These are phyloP conservation scores for Albula goreensis DNA, from an alignment of 2,113 vertebrate species.

Conservation along the genomic window DNA sequence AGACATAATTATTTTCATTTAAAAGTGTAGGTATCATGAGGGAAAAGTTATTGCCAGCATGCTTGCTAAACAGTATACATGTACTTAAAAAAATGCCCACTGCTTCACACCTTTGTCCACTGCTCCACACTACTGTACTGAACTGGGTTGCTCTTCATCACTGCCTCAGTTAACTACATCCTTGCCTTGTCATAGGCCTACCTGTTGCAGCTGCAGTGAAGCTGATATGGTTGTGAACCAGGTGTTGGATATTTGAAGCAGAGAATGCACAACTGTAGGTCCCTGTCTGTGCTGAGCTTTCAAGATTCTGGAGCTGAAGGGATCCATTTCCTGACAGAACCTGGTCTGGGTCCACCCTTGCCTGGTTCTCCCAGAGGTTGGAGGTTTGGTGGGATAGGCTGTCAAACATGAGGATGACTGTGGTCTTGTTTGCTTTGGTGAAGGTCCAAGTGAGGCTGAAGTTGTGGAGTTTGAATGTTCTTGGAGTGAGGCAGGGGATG, in stretches of 20 bases:
- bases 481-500: conserved; percentile 63
- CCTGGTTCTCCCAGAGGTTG: conserved; percentile 60
- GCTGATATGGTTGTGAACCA: conserved; percentile 62
- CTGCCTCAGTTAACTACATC: too few relatives aligned
- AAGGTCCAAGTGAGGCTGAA: conserved; percentile 72
- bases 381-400: conserved; percentile 51
- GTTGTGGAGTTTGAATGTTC: conserved; percentile 50
- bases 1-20: too few relatives aligned
- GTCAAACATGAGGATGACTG: conserved; percentile 63
- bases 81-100: too few relatives aligned
- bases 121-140: background rate
- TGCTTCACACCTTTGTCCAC: too few relatives aligned
- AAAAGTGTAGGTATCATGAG: too few relatives aligned
- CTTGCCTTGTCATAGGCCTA: conserved; percentile 18
- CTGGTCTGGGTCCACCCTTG: conserved; percentile 57
- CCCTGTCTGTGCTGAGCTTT: conserved; percentile 55
- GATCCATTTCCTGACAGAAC: conserved; percentile 62
- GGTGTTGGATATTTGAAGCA: conserved; percentile 55
- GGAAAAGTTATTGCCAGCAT: background rate
- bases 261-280: conserved; percentile 64
- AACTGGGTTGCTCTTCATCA: too few relatives aligned
- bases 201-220: conserved; percentile 56
- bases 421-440: conserved; percentile 42
- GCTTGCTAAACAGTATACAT: background rate
- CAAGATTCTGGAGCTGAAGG: conserved; percentile 55